Conservation (phyloP, 2,797 vertebrate species). For the Adelosebastes latens region DNA sequence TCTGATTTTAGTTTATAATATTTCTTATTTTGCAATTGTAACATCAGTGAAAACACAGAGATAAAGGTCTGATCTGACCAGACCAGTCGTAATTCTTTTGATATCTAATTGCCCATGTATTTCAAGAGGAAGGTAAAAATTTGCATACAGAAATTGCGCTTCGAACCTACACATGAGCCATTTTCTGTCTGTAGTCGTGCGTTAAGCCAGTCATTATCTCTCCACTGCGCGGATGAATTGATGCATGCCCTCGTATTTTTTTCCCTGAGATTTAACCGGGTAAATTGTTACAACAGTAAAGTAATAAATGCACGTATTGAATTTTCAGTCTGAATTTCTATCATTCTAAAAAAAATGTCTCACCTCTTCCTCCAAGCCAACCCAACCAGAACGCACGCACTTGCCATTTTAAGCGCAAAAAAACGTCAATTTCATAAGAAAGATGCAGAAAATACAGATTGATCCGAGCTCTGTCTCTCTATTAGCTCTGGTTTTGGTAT, state of each 20-base stretch:
- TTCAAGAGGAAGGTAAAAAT: conserved; percentile 10
- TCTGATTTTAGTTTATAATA: not conserved
- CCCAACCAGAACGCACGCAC: conserved; percentile 40
- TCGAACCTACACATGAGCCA: conserved; percentile 8
- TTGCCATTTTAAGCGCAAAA: conserved; percentile 56
- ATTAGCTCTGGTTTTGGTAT: conserved; percentile 44
- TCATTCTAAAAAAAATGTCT: conserved; percentile 28
- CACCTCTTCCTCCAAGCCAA: conserved; percentile 64
- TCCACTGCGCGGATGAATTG: not conserved
- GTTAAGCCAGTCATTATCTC: conserved; percentile 33
- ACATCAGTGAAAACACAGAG: not conserved
- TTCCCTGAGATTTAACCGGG: conserved; percentile 7
- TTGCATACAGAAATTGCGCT: conserved; percentile 24
- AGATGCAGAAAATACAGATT: conserved; percentile 19
- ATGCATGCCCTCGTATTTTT: not conserved
- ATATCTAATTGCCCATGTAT: conserved; percentile 7
- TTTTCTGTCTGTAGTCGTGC: conserved; percentile 39
- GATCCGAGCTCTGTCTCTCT: conserved; percentile 21
- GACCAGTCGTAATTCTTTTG: conserved; percentile 22
- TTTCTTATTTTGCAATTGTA: not conserved
- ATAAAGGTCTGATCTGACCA: not conserved
- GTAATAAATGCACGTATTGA: not conserved
- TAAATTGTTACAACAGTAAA: not conserved
- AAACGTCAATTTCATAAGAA: conserved; percentile 10
- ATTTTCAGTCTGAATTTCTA: conserved; percentile 5